Evolutionary conservation across 1,140 invertebrate species (phyloP).

Genomic region (Heterodera schachtii): DNA sequence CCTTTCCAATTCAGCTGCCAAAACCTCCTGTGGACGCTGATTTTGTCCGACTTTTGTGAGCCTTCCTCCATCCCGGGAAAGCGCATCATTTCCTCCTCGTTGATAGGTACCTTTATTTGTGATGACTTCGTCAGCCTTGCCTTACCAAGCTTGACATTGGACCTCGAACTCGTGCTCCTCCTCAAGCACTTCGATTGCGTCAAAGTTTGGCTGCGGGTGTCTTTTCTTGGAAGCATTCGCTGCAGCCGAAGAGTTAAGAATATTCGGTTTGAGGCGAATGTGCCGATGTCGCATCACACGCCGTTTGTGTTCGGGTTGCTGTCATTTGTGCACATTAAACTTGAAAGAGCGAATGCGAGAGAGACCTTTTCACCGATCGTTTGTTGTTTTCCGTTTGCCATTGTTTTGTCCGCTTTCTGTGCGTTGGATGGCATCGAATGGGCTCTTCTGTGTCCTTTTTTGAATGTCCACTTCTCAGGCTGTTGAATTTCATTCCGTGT

Average conservation of each 20-base stretch:
- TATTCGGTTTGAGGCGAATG: background rate
- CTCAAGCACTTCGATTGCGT: conserved; percentile 24
- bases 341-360: background rate
- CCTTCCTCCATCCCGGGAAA: conserved; percentile 25
- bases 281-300: conserved; percentile 4
- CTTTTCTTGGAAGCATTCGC: background rate
- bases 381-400: conserved; percentile 40
- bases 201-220: conserved; percentile 10
- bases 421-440: conserved; percentile 51
- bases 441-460: conserved; percentile 51
- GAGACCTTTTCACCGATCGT: background rate
- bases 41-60: background rate
- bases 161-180: conserved; percentile 25
- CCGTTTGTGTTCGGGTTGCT: conserved; percentile 10
- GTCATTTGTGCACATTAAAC: background rate
- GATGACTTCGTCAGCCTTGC: background rate
- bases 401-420: conserved; percentile 36
- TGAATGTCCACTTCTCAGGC: conserved; percentile 24
- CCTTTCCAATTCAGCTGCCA: conserved; percentile 35
- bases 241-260: background rate
- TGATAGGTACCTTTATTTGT: conserved; percentile 38
- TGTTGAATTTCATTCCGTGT: background rate
- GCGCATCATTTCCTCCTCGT: conserved; percentile 49
- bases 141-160: too few species aligned
- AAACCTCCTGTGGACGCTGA: conserved; percentile 23